Percentiles rank a stretch among this genome's conserved stretches.
Conservation (phyloP, 1,140 invertebrate species). For the Nephila pilipes region DNA sequence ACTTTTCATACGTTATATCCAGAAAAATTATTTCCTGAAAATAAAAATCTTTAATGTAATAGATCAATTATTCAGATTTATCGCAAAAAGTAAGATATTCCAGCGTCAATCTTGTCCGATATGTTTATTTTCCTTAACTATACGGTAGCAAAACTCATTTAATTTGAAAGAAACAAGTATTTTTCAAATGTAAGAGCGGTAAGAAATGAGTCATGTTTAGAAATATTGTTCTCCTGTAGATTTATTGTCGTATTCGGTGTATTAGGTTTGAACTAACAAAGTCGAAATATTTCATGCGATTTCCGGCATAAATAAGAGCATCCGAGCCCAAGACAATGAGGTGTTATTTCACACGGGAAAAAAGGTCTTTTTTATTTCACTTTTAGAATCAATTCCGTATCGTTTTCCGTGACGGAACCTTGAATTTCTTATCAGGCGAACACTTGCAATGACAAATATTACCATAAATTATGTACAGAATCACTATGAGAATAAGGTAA, state of each 20-base stretch:
- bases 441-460: not conserved
- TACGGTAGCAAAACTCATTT: too few species aligned
- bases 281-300: constrained; percentile 46
- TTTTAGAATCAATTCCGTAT: constrained; percentile 50
- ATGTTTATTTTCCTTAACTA: too few species aligned
- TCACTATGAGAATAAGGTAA: not conserved
- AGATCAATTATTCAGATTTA: too few species aligned
- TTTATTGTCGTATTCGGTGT: not conserved
- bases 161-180: too few species aligned
- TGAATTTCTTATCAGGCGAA: constrained; percentile 50
- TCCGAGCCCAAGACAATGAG: constrained; percentile 55
- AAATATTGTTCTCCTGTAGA: not conserved
- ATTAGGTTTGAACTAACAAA: constrained; percentile 1
- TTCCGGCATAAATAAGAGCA: constrained; percentile 69
- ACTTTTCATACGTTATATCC: too few species aligned
- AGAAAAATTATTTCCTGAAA: too few species aligned
- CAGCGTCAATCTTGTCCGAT: too few species aligned
- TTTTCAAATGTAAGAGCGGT: too few species aligned
- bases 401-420: constrained; percentile 60
- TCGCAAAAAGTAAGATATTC: too few species aligned
- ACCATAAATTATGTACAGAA: not conserved
- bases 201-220: not conserved
- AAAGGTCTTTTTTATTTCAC: constrained; percentile 63
- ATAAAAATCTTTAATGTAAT: too few species aligned
- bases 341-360: constrained; percentile 76